Evolutionary conservation across 2,113 vertebrate genomes (phyloP).

Genomic region (Oenanthe oenanthe): DNA sequence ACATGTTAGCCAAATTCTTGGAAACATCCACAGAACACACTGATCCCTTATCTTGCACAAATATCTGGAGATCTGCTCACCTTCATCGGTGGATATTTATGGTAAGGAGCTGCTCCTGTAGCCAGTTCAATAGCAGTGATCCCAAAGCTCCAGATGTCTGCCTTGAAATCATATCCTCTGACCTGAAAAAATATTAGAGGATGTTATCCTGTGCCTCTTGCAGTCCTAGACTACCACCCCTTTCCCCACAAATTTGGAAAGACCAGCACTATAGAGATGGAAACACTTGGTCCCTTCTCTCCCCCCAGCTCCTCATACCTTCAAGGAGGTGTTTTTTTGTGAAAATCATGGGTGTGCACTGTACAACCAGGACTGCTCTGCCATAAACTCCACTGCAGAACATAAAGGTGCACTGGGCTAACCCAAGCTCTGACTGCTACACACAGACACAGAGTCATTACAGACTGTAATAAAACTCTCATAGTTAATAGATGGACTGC

Average conservation of each 20-base stretch:
- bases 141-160: conserved; percentile 99
- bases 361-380: not conserved
- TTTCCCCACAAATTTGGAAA: not conserved
- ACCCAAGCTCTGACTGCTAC: not conserved
- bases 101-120: conserved; percentile 95
- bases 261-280: not conserved
- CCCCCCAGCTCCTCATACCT: not conserved
- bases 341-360: not conserved
- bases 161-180: conserved; percentile 97
- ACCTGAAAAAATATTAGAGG: conserved; percentile 77
- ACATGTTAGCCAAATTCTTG: not conserved
- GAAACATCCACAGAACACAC: not conserved
- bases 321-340: not conserved
- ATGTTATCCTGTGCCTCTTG: not conserved
- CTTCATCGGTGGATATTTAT: conserved; percentile 99
- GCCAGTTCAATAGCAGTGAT: conserved; percentile 98
- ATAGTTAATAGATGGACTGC: not conserved
- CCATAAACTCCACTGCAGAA: not conserved
- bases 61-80: conserved; percentile 66
- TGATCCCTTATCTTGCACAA: not conserved
- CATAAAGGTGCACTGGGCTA: not conserved
- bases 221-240: not conserved
- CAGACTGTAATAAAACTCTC: not conserved
- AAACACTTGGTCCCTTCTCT: not conserved
- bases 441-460: not conserved